Conservation (phyloP, 2,113 vertebrate species). For the Acinonyx jubatus region DNA sequence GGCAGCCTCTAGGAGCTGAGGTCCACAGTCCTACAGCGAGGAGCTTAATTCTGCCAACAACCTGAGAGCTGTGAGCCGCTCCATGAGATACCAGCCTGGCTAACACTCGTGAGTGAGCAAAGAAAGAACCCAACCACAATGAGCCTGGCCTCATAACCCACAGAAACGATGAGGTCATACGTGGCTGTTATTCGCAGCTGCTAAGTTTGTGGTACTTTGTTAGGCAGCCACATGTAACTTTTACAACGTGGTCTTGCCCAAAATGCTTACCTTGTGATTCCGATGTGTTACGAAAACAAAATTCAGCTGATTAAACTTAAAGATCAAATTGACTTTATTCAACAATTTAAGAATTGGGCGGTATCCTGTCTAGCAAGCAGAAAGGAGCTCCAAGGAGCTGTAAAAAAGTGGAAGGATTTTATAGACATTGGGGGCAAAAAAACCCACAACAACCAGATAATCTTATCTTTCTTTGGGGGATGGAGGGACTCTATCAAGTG, state of each 20-base stretch:
- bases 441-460: not conserved
- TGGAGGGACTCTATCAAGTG: not conserved
- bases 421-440: not conserved
- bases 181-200: not conserved
- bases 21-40: not conserved
- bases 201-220: not conserved
- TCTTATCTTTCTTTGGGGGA: not conserved
- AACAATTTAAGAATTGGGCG: not conserved
- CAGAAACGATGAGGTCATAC: not conserved
- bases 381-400: not conserved
- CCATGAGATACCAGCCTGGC: fast-evolving
- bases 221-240: not conserved
- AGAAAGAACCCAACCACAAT: not conserved
- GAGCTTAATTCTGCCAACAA: not conserved
- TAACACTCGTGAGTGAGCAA: not conserved
- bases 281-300: not conserved
- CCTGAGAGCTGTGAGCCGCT: not conserved
- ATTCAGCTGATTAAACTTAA: not conserved
- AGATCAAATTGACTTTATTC: not conserved
- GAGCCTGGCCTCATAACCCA: not conserved
- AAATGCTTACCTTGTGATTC: not conserved
- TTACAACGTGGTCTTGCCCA: not conserved
- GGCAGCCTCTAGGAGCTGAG: not conserved
- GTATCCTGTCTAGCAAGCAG: not conserved
- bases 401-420: not conserved